Evolutionary conservation across 2,113 vertebrate species (phyloP).

Genomic region (Myanophis thanlyinensis): DNA sequence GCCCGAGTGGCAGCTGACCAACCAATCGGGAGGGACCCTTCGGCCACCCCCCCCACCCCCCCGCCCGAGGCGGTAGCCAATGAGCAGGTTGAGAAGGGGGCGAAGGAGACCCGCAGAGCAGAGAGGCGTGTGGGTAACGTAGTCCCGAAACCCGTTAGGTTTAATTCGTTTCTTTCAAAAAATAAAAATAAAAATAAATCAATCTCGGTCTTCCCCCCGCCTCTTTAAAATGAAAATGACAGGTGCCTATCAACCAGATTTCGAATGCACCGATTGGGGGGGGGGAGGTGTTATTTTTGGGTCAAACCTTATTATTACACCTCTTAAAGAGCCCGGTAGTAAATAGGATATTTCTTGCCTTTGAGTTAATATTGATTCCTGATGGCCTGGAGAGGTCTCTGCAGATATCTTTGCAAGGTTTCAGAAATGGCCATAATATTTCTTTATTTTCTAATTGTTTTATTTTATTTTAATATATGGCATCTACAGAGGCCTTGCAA

Average conservation of each 20-base stretch:
- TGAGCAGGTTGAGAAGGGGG: neutral
- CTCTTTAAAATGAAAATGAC: neutral
- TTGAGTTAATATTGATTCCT: neutral
- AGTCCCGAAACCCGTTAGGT: slow-evolving; percentile 19
- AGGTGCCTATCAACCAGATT: neutral
- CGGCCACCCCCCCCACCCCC: neutral
- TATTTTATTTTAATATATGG: neutral
- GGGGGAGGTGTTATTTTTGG: neutral
- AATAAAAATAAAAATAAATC: neutral
- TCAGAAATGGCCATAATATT: neutral
- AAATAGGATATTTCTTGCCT: neutral
- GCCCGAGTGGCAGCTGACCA: slow-evolving; percentile 15
- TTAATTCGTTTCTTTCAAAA: neutral
- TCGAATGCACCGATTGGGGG: neutral
- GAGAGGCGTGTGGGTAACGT: slow-evolving; percentile 39
- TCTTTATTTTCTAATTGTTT: neutral
- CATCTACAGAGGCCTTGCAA: neutral
- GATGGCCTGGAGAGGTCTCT: neutral
- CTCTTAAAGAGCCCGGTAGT: neutral
- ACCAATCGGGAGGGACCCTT: neutral
- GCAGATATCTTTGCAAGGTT: neutral
- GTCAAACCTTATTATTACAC: neutral
- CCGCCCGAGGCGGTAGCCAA: slow-evolving; percentile 11
- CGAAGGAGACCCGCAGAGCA: neutral
- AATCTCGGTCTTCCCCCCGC: rapidly evolving